Evolutionary conservation across 2,888 invertebrate species (phyloP).

Genomic region (Halictus ligatus): DNA sequence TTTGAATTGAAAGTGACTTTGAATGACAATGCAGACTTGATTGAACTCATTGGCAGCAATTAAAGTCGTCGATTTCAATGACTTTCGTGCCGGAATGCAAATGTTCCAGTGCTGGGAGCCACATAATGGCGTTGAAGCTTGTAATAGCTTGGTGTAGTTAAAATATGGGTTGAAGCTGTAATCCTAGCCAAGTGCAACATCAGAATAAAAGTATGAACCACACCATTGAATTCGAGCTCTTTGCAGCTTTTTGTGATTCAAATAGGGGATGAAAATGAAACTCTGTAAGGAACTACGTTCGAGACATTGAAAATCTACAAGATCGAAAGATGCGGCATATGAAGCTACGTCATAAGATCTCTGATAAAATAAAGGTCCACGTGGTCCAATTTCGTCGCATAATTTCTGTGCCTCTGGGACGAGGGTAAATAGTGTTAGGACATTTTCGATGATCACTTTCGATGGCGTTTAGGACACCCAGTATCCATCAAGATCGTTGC

Average conservation of each 20-base stretch:
- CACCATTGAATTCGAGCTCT: neutral
- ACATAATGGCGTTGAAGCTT: neutral
- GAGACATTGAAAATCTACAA: neutral
- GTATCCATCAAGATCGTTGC: conserved; percentile 25
- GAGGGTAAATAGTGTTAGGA: neutral
- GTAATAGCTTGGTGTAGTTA: neutral
- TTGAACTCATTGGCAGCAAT: neutral
- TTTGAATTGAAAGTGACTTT: too few species aligned
- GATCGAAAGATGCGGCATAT: neutral
- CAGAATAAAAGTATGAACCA: neutral
- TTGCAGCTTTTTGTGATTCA: neutral
- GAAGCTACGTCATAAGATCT: neutral
- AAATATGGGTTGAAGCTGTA: neutral
- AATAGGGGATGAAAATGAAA: neutral
- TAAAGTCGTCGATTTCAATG: neutral
- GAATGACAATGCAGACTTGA: too few species aligned
- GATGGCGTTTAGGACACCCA: neutral
- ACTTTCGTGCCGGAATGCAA: neutral
- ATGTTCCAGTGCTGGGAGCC: neutral
- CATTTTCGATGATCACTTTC: neutral
- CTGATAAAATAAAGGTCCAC: neutral
- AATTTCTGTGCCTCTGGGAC: neutral
- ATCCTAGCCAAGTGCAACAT: neutral
- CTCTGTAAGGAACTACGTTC: neutral
- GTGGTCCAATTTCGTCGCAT: neutral